Evolutionary conservation across 2,113 vertebrate genomes (phyloP), one percentile per base, ranked within the genome.

Genomic region (Prunella himalayana): DNA sequence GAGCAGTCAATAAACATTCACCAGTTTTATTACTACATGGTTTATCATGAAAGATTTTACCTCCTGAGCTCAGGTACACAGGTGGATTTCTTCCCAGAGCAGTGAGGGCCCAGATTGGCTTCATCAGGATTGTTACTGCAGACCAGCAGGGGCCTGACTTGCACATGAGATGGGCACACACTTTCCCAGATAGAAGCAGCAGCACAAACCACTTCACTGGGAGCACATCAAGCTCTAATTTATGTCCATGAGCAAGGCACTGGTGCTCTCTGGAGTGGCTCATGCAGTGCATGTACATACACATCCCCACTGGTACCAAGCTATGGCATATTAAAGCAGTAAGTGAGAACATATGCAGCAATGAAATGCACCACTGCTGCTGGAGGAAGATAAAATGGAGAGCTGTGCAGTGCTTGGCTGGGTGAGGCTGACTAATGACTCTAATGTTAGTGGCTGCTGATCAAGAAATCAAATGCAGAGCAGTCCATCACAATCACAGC

Each of bases 311-410:
- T 27, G 57, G 54, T 78, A 35, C 53, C 76, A 21, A 44, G 73
- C 79, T 70, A 56, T 4, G 70, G 80, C 37, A 44, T 42, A 90
- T 95, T 90, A 91, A 70, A 73, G 80, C 92, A 84, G 23, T 90
- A 90, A 83, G 68, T 45, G 81, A 88, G 76, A 96, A 95, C 92
- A 93, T 92, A 96, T 90, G 94, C 76, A 85, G 39, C 73, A 60
- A 39, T 82, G 94, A 94, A 88, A 95, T 23, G 79, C 88, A 82
- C 75, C 65, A 23, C 22, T 93, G 95, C 93, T 89, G 95, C 89
- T 28, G 78, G 64, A 90, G 83, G 86, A 92, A 93, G 92, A 94
- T 84, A 94, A 94, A 94, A 82, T 28, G 60, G 75, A 82, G 56
- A 87, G 83, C 73, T 70, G 78, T 56, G 86, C 81, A n/a, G 39